A percentile compares a stretch with the other conserved stretches of the same genome.
phyloP scores from a whole-genome alignment of 2,888 invertebrate genomes.

The Aradus depressus region DNA sequence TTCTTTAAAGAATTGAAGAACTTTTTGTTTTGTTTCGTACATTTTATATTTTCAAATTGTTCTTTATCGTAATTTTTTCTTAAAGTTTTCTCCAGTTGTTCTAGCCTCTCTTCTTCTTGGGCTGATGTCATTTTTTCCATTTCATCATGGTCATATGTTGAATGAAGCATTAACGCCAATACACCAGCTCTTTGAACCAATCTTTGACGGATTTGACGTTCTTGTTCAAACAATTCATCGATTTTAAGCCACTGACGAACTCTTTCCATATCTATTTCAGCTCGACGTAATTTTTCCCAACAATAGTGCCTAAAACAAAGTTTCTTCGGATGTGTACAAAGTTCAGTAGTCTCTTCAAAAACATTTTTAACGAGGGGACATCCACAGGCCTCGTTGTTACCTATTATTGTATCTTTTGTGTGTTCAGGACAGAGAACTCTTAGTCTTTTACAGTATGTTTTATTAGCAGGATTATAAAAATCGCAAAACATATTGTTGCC shows the following conservation, averaged over 20 bases:
- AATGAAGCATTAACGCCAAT: constrained; percentile 88
- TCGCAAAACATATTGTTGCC: constrained; percentile 97
- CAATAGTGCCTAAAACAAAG: constrained; percentile 82
- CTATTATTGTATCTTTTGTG: constrained; percentile 84
- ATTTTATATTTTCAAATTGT: constrained; percentile 23
- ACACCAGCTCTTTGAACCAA: constrained; percentile 79
- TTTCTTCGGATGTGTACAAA: constrained; percentile 81
- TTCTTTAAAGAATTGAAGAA: constrained; percentile 15
- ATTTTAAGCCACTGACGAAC: constrained; percentile 70
- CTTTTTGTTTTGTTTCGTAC: constrained; percentile 21
- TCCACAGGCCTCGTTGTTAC: constrained; percentile 72
- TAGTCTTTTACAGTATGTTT: constrained; percentile 90
- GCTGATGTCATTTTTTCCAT: constrained; percentile 54
- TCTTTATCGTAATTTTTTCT: constrained; percentile 22
- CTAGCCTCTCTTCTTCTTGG: constrained; percentile 25
- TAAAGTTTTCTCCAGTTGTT: constrained; percentile 21
- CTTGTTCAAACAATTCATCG: constrained; percentile 89
- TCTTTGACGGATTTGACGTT: constrained; percentile 64
- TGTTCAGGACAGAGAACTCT: constrained; percentile 96
- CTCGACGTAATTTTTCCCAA: constrained; percentile 89
- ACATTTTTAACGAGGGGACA: constrained; percentile 78
- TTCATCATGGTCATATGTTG: constrained; percentile 87
- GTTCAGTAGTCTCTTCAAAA: constrained; percentile 72
- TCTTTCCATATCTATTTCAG: constrained; percentile 87
- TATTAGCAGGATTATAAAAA: constrained; percentile 75